A percentile compares a stretch with the other conserved stretches of the same genome.
Evolutionary conservation across 2,113 vertebrate species (phyloP).

Genomic region (Hassar affinis): DNA sequence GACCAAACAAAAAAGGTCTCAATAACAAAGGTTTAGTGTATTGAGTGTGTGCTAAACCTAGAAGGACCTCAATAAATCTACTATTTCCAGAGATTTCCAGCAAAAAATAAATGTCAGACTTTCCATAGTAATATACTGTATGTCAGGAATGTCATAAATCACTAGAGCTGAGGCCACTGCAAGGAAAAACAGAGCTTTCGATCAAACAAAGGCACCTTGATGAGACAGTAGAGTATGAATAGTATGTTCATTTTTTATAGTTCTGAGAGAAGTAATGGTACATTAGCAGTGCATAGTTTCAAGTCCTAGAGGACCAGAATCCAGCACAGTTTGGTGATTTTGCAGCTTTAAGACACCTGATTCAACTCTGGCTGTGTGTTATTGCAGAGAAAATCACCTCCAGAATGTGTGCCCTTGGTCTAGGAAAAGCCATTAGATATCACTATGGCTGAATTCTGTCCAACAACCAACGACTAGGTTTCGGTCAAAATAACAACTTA

Average conservation of each 20-base stretch:
- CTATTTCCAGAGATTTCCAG: conserved; percentile 38
- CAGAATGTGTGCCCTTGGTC: background rate
- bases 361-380: background rate
- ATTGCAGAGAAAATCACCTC: background rate
- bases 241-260: conserved; percentile 6
- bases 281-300: background rate
- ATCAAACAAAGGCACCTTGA: conserved; percentile 46
- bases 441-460: background rate
- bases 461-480: background rate
- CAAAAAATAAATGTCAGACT: conserved; percentile 51
- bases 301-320: background rate
- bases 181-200: conserved; percentile 23
- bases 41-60: conserved; percentile 15
- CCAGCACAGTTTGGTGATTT: background rate
- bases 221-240: conserved; percentile 1
- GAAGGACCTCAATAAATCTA: conserved; percentile 42
- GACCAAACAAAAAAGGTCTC: conserved; percentile 25
- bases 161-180: conserved; percentile 33
- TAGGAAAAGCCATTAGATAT: background rate
- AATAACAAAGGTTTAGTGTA: conserved; percentile 23
- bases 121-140: conserved; percentile 45
- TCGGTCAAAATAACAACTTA: background rate
- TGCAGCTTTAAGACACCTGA: conserved; percentile 10
- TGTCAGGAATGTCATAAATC: conserved; percentile 52
- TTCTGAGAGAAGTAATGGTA: conserved; percentile 4